Evolutionary conservation across 2,888 invertebrate genomes (phyloP), one percentile per base, ranked within the genome.

Genomic region (Sipha maydis): DNA sequence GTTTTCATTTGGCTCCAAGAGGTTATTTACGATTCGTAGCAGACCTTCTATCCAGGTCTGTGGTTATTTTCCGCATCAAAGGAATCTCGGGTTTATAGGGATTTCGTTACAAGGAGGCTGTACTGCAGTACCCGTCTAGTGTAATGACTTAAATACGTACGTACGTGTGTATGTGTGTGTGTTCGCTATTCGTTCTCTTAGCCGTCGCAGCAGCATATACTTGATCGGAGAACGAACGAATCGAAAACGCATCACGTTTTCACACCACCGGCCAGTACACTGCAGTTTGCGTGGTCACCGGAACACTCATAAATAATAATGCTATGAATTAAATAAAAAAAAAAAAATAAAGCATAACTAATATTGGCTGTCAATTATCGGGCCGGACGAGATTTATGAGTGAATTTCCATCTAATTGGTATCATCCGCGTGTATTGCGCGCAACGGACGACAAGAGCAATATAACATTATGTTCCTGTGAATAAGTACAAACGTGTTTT

Each of bases 311-410:
- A 85, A 85, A 85, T 85, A 77, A 85, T 69, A 77, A 77, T 48
- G 48, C 25, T n/a, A 85, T 38, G 34, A 48, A 76, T 84, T 84
- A 84, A 85, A 85, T n/a, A n/a, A n/a, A n/a, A n/a, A n/a, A n/a
- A n/a, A n/a, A n/a, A n/a, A n/a, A n/a, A n/a, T n/a, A 85, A 77
- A 61, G 25, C 48, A 85, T 85, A 85, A 77, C 77, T 85, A 85
- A 85, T 77, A 77, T 48, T 0, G n/a, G 31, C 61, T 85, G 85
- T 77, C 85, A 85, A 85, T 85, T 85, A 85, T 85, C 61, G 67
- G 48, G 25, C 41, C 76, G 38, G 7, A 31, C 67, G 67, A 67
- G 85, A 85, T 85, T 85, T 85, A 85, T 3, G 85, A 85, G 67
- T 21, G 77, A 11, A 69, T 85, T 31, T 76, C 75, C 85, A 67